Base-by-base conservation (phyloP, 2,113 vertebrate species). In the Trinectes maculatus region DNA sequence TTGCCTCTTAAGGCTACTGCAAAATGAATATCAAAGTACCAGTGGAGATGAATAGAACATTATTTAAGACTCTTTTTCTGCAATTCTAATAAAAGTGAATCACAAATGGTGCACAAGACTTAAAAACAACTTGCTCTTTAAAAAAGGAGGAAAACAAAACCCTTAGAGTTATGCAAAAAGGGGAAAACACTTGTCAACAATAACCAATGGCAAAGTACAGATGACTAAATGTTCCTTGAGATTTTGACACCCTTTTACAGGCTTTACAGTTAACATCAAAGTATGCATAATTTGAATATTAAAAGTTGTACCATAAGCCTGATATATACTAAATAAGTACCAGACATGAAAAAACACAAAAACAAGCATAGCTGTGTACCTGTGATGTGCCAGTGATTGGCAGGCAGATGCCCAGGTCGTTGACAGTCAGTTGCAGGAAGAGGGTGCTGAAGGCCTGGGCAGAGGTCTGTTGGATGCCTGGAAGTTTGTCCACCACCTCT, bases 371-470 rank as follows among this genome's bases (percentile, higher is more conserved):
- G 49, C 13, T 3, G 26, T 8, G 74, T 92, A 99, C 98, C 96
- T 96, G 97, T 33, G 95, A 91, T 6, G 95, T 57, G 76, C 88
- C 95, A 59, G 96, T 98, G 84, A 99, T 99, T 16, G 98, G 98
- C 12, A 99, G 91, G 59, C 98, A 99, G 85, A 99, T 99, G 18
- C 97, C 98, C 24, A 99, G 87, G 56, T 99, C 97, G 39, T 99
- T 96, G 62, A 99, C 98, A 3, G 98, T 99, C 53, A 99, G 93
- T 49, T 99, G 98, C 59, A 99, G 94, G 81, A 99, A 99, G 7
- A 99, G 96, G 0, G 97, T 99, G 76, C 98, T 96, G 82, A 99
- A 97, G 44, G 98, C 98, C 85, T 99, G 98, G 0, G 93, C 96
- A 1, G 97, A 98, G 8, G 96, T 98, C 77, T 99, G 98, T 28